phyloP scores from a whole-genome alignment of 2,797 vertebrate genomes.

The Neoniphon sammara region DNA sequence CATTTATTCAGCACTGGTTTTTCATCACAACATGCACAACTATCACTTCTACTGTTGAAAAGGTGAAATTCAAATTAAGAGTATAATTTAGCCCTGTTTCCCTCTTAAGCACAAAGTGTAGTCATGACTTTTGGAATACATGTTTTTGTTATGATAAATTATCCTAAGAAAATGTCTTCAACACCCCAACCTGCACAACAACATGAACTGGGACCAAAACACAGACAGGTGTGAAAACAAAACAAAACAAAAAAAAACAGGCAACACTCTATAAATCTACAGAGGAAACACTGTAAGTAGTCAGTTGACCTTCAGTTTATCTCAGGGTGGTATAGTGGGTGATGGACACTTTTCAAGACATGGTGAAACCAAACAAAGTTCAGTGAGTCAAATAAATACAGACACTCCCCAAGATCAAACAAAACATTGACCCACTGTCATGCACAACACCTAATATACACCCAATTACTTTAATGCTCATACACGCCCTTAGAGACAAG shows the following conservation, averaged over 20 bases:
- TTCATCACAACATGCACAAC: conserved; percentile 25
- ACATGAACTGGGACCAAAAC: conserved; percentile 33
- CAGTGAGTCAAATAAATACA: neutral
- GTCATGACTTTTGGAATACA: conserved; percentile 28
- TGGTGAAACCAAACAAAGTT: conserved; percentile 14
- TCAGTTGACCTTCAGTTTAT: conserved; percentile 43
- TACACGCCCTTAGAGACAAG: conserved; percentile 62
- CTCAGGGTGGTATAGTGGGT: conserved; percentile 9
- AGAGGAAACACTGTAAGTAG: conserved; percentile 19
- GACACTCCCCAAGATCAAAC: conserved; percentile 43
- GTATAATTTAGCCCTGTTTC: conserved; percentile 29
- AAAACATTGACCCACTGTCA: conserved; percentile 45
- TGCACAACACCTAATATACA: conserved; percentile 42
- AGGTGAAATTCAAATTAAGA: conserved; percentile 19
- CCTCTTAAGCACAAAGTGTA: conserved; percentile 21
- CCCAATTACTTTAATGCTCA: conserved; percentile 40
- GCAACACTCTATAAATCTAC: conserved; percentile 20
- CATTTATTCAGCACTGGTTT: too few relatives aligned
- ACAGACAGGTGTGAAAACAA: conserved; percentile 1
- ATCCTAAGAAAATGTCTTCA: conserved; percentile 44
- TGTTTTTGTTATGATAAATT: conserved; percentile 42
- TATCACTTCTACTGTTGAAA: neutral
- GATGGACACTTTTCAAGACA: conserved; percentile 4
- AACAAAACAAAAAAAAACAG: neutral
- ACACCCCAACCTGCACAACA: conserved; percentile 36